phyloP scores from a whole-genome alignment of 2,797 vertebrate genomes.

The Gadopsis marmoratus region DNA sequence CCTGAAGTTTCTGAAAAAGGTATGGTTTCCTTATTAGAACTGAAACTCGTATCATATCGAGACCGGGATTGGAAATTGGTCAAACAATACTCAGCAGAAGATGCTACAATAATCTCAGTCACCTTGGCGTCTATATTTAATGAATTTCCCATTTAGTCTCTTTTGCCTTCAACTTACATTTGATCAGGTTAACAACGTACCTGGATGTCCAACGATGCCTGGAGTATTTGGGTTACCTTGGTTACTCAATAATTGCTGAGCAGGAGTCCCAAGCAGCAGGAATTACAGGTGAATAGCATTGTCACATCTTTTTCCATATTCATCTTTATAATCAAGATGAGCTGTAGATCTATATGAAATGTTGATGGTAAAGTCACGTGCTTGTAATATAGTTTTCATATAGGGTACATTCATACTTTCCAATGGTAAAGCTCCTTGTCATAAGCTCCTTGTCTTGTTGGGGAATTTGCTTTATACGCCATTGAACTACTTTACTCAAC shows the following conservation, averaged over 20 bases:
- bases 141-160: background rate
- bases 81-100: background rate
- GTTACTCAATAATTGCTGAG: constrained; percentile 95
- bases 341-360: background rate
- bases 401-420: background rate
- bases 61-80: no score
- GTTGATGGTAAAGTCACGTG: no score
- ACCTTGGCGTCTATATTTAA: background rate
- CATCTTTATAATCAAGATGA: background rate
- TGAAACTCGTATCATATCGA: background rate
- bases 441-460: background rate
- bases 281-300: constrained; percentile 87
- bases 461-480: background rate
- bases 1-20: background rate
- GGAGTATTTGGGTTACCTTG: constrained; percentile 96
- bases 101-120: background rate
- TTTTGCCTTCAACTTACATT: background rate
- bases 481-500: background rate
- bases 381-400: background rate
- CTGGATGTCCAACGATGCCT: constrained; percentile 95
- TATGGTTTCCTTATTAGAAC: background rate
- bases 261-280: constrained; percentile 95
- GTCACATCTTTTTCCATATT: background rate
- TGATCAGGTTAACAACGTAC: constrained; percentile 91
- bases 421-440: no score